Percentiles rank a stretch among this genome's conserved stretches.
These are phyloP conservation scores for Zoanthus sansibaricus DNA, from an alignment of 92 coral and sea anemone genomes.

Conservation along the genomic window DNA sequence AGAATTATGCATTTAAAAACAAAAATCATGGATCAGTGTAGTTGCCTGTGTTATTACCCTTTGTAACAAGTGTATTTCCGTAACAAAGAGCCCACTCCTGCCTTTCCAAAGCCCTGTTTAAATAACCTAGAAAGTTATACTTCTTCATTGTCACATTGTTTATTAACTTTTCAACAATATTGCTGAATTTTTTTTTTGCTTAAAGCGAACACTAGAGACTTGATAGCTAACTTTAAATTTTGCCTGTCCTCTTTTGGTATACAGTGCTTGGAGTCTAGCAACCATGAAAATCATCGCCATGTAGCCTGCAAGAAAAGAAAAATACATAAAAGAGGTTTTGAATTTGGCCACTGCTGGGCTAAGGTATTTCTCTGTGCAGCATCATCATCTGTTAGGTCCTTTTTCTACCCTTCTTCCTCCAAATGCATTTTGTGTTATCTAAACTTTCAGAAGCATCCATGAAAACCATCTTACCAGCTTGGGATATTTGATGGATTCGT, in stretches of 20 bases:
- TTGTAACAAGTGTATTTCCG: background rate
- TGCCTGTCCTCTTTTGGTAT: slow-evolving; percentile 18
- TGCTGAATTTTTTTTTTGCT: background rate
- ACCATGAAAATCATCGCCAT: slow-evolving; percentile 69
- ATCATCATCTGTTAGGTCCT: background rate
- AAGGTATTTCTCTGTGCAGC: slow-evolving; percentile 54
- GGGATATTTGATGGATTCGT: slow-evolving; percentile 41
- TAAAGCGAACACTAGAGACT: background rate
- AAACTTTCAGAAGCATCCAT: background rate
- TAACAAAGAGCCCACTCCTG: slow-evolving; percentile 58
- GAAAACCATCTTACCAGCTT: background rate
- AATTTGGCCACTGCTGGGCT: slow-evolving; percentile 40
- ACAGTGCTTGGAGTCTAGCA: slow-evolving; percentile 52
- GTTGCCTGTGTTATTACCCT: background rate
- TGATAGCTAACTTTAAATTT: background rate
- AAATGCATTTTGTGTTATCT: background rate
- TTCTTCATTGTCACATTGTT: background rate
- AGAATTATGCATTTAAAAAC: slow-evolving; percentile 1
- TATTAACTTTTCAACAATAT: background rate
- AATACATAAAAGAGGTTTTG: slow-evolving; percentile 56
- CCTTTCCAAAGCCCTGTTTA: background rate
- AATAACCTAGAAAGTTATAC: too few species aligned
- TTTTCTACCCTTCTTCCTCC: background rate
- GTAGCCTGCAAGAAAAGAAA: slow-evolving; percentile 68
- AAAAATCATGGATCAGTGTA: background rate